Base-by-base conservation (phyloP, 92 coral and sea anemone species). In the Epizoanthus stellaris region DNA sequence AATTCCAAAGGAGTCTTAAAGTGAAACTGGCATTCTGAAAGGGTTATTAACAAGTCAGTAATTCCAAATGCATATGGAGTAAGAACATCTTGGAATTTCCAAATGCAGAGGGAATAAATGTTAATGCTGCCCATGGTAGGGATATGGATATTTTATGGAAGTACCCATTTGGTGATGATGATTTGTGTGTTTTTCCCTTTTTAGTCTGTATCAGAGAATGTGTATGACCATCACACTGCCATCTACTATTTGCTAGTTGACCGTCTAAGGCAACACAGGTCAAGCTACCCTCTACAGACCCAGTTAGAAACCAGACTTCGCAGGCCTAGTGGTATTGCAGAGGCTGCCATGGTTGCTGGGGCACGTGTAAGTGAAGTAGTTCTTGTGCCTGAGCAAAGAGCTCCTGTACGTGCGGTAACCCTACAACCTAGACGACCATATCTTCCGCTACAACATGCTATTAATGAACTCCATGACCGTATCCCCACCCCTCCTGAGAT, bases 401-500 rank as follows among this genome's bases (percentile, higher is more conserved):
- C 90, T 0, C 83, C 88, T 16, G 92, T 87, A 14, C 92, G 92
- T 53, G 74, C 93, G 5, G 95, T 85, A 20, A 94, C 98, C 6
- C 89, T 92, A 3, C 92, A 93, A 60, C 93, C 95, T 15, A 68
- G 87, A 42, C 77, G 93, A 30, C 94, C 98, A 5, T 92, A 85
- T 13, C 67, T 92, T 63, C 99, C 98, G 6, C 82, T 97, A 14
- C 98, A 97, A 45, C 91, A 92, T 77, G 97, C 98, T 39, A 95
- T 95, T 36, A 92, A 93, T 73, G 98, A 94, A 86, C 88, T 96
- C 3, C 92, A 93, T 64, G 96, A 97, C 40, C 93, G 98, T 75
- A 92, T 95, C 53, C 99, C 98, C 5, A 94, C 99, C 6, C 99
- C 99, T 63, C 99, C 99, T 34, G 99, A 97, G 76, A 91, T 97